Base-by-base conservation (phyloP, 2,888 invertebrate genomes). In the Tortricodes alternella region DNA sequence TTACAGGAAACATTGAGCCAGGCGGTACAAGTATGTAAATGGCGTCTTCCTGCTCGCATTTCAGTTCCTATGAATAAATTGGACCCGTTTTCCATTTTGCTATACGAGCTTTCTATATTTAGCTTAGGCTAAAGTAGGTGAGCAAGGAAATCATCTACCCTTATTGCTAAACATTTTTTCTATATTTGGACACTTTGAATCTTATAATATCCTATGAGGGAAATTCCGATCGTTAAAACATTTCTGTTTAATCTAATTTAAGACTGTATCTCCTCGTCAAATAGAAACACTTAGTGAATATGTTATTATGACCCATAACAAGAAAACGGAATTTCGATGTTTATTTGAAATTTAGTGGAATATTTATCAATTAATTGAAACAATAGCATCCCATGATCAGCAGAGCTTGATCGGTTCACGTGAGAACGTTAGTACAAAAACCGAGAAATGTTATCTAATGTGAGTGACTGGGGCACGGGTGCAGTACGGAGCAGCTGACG, bases 1-100 rank as follows among this genome's bases (percentile, higher is more conserved):
- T 78, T 73, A 67, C 80, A 77, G 80, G 80, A 76, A 74, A 73
- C 62, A 67, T 66, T 65, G 61, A 62, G 56, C 59, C 59, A 62
- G 48, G 59, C 56, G 35, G 39, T 52, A 56, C 61, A 51, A 56
- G 50, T 50, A 38, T 38, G 48, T 58, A 63, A 59, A 59, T 61
- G 44, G 49, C 58, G 55, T 46, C 56, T 67, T 64, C 65, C 66
- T 66, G 66, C 64, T 68, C 37, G 38, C 15, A 39, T 49, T 50
- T 50, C 35, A 50, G 49, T 56, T 56, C 49, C 37, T 43, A 21
- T 13, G 43, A 49, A 56, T 37, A 44, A 21, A 18, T 16, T 21
- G 15, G 7, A 43, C 41, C 16, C 24, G 35, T 29, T 49, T 24
- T 9, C 39, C 13, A 38, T 29, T 38, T 34, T 21, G 18, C 32